Evolutionary conservation across 2,113 vertebrate species (phyloP).

Genomic region (Cariama cristata): DNA sequence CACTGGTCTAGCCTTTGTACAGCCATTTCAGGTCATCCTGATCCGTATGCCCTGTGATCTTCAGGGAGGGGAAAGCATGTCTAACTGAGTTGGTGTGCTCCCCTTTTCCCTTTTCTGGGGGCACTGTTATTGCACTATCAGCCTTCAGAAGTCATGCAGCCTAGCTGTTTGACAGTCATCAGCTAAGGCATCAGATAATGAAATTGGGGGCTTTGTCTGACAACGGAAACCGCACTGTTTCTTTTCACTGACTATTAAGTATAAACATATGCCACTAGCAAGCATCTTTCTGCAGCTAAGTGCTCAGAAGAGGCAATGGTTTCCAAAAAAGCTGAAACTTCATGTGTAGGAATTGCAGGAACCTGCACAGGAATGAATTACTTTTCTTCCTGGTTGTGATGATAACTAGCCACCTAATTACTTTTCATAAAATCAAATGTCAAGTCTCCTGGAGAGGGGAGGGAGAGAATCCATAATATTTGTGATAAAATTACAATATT

Average conservation of each 20-base stretch:
- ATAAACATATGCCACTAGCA: background rate
- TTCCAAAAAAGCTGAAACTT: background rate
- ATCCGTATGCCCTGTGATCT: background rate
- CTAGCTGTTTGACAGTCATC: background rate
- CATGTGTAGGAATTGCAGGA: background rate
- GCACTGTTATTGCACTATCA: background rate
- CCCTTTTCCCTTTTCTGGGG: accelerated
- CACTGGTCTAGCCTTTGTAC: background rate
- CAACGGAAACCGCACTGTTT: background rate
- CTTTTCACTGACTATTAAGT: background rate
- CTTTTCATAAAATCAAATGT: background rate
- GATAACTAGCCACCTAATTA: background rate
- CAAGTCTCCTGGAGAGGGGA: background rate
- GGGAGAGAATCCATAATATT: background rate
- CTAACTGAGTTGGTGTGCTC: background rate
- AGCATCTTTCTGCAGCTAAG: background rate
- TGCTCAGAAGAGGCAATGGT: background rate
- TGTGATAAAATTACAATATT: background rate
- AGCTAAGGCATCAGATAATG: background rate
- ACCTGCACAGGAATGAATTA: background rate
- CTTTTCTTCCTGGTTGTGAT: background rate
- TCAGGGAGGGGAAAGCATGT: too few species aligned
- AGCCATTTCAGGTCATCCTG: background rate
- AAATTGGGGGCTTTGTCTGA: background rate
- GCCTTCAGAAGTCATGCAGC: background rate